These are phyloP conservation scores for Pao palembangensis DNA, from an alignment of 2,113 vertebrate genomes.

Conservation along the genomic window DNA sequence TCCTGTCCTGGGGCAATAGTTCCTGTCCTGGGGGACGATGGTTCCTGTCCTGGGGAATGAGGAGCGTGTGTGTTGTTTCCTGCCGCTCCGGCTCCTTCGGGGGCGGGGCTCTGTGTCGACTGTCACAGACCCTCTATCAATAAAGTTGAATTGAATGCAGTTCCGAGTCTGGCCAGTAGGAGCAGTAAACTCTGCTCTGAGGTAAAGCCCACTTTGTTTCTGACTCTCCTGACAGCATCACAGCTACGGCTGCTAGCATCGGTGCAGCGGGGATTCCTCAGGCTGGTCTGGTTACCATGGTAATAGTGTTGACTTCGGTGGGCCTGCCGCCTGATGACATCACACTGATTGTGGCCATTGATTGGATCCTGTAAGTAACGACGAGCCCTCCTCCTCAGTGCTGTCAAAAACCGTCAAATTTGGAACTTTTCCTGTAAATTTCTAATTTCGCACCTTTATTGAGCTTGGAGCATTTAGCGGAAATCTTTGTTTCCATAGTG, in stretches of 20 bases:
- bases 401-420: neutral
- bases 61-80: neutral
- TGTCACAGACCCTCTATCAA: too few relatives aligned
- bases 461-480: neutral
- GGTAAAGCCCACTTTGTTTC: neutral
- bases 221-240: conserved; percentile 64
- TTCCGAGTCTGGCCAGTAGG: too few relatives aligned
- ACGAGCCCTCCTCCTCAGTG: neutral
- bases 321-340: conserved; percentile 85
- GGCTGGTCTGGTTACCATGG: conserved; percentile 87
- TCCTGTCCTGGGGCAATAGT: too few relatives aligned
- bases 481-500: conserved; percentile 54
- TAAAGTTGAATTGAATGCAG: too few relatives aligned
- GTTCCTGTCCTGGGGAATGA: neutral
- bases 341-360: conserved; percentile 83
- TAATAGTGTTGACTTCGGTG: conserved; percentile 86
- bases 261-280: conserved; percentile 83
- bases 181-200: too few relatives aligned
- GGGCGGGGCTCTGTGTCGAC: too few relatives aligned
- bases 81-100: too few relatives aligned
- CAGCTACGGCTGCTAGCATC: conserved; percentile 78
- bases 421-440: neutral
- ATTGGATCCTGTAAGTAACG: conserved; percentile 84
- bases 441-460: too few relatives aligned
- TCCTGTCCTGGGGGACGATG: too few relatives aligned